Evolutionary conservation across 2,888 invertebrate species (phyloP).

Genomic region (Ennomos fuscantarius): DNA sequence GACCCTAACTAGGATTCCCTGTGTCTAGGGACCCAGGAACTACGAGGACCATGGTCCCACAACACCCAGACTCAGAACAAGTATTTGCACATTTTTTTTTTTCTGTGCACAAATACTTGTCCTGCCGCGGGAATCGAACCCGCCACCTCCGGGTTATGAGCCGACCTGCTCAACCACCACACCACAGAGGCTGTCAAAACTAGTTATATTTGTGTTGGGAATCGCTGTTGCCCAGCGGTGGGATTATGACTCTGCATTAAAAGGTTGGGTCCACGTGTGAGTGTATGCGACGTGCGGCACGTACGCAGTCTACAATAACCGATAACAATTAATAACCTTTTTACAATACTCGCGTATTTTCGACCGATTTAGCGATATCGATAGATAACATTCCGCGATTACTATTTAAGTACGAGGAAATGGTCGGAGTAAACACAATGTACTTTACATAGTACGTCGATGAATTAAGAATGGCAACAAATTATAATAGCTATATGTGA

Average conservation of each 20-base stretch:
- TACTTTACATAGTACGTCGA: background rate
- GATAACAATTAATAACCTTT: conserved; percentile 39
- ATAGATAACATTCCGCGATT: conserved; percentile 31
- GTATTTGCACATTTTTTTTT: too few species aligned
- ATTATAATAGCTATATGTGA: conserved; percentile 2
- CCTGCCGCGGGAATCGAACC: too few species aligned
- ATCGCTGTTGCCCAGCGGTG: too few species aligned
- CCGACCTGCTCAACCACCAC: too few species aligned
- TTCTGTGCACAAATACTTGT: too few species aligned
- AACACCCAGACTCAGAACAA: too few species aligned
- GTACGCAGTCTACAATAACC: conserved; percentile 32
- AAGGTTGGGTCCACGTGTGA: background rate
- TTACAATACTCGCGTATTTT: conserved; percentile 40
- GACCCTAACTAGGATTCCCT: too few species aligned
- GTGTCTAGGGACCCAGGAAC: too few species aligned
- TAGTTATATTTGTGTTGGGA: too few species aligned
- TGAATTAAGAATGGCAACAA: conserved; percentile 5
- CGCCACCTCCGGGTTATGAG: too few species aligned
- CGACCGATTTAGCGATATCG: conserved; percentile 34
- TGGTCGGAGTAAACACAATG: background rate
- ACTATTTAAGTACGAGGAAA: conserved; percentile 17
- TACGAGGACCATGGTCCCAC: too few species aligned
- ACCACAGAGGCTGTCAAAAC: too few species aligned
- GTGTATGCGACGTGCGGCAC: conserved; percentile 37
- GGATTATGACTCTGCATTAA: background rate